Evolutionary conservation across 2,797 vertebrate species (phyloP), one percentile per base, ranked within the genome.

Genomic region (Garrulus glandarius): DNA sequence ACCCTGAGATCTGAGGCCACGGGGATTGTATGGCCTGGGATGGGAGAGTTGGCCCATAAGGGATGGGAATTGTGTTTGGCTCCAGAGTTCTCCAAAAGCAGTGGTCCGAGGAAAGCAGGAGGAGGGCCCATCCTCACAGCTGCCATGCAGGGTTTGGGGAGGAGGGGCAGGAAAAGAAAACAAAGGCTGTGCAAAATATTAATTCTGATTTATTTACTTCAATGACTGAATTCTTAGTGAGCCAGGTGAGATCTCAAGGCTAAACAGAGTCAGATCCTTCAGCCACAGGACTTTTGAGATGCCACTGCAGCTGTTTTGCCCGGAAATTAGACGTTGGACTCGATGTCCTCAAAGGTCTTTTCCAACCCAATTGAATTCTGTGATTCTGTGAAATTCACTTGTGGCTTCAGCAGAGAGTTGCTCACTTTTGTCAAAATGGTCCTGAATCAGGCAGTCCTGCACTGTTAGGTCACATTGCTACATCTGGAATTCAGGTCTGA

Each of bases 41-140:
- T 2, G 18, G 21, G 46, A 39, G 0, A 63, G 53, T 0, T 70
- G 75, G 27, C 27, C 57, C 24, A 6, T 7, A 8, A 18, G 18
- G 63, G 65, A 36, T 78, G 39, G 47, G 36, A 61, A 34, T 13
- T 4, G 20, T 9, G 20, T 15, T 43, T 59, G 53, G 57, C 21
- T 81, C 52, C 49, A 11, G 14, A 46, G 39, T 3, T 69, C 70
- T 53, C 39, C 52, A 12, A 21, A 59, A 60, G 59, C 29, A 46
- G 22, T 0, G 1, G 29, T 10, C 11, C 34, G 22, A 50, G 36
- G 4, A 21, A 29, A 49, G 15, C 23, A 24, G 26, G n/a, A 30
- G 30, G 22, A 13, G 7, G 2, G 1, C 22, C 47, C 43, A 53
- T 20, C 52, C 15, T 21, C 55, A 71, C 1, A 41, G 50, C n/a